These are phyloP conservation scores for Daubentonia madagascariensis DNA, from an alignment of 2,113 vertebrate species.

Conservation along the genomic window DNA sequence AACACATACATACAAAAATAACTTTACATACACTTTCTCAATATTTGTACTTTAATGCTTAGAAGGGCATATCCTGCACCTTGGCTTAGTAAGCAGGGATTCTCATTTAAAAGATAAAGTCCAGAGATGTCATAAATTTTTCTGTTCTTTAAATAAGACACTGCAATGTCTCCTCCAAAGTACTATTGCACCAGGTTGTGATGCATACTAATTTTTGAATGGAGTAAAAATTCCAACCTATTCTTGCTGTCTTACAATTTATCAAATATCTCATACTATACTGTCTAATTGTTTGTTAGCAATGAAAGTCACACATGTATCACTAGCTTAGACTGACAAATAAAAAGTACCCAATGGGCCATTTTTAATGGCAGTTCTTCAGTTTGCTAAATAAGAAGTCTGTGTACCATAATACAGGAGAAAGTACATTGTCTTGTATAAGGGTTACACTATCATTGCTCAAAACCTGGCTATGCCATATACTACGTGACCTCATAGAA, in stretches of 20 bases:
- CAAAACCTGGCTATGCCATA: not conserved
- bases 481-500: not conserved
- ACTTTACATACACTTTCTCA: not conserved
- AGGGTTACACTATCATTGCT: not conserved
- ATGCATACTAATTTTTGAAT: not conserved
- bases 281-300: not conserved
- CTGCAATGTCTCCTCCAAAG: not conserved
- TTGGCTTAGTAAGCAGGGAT: not conserved
- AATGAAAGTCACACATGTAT: not conserved
- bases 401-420: not conserved
- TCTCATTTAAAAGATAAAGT: conserved; percentile 7
- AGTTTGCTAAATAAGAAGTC: not conserved
- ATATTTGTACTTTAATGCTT: not conserved
- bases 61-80: not conserved
- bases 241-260: not conserved
- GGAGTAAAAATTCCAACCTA: not conserved
- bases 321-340: not conserved
- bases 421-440: not conserved
- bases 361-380: not conserved
- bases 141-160: not conserved
- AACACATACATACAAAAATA: not conserved
- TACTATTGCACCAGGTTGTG: not conserved
- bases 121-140: not conserved
- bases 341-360: not conserved
- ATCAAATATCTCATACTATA: not conserved